These are phyloP conservation scores for Erpornis zantholeuca DNA, from an alignment of 2,113 vertebrate species.

Conservation along the genomic window DNA sequence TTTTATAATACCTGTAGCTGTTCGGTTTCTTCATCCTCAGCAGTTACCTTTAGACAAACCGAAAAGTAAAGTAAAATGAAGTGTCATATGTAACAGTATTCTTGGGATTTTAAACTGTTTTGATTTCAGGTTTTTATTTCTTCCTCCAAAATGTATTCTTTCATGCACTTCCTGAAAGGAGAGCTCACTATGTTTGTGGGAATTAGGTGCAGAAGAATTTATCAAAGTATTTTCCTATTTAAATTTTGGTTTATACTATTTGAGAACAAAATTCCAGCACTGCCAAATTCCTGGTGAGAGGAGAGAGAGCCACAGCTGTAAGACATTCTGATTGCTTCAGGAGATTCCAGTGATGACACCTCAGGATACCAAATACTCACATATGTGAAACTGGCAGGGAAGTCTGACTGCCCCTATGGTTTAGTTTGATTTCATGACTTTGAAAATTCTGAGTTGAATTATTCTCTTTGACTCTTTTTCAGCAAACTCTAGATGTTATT, in stretches of 20 bases:
- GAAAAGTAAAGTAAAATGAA: not conserved
- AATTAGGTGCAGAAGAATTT: not conserved
- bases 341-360: not conserved
- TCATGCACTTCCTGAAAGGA: not conserved
- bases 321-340: not conserved
- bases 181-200: not conserved
- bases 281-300: not conserved
- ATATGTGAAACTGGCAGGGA: not conserved
- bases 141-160: not conserved
- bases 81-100: not conserved
- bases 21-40: not conserved
- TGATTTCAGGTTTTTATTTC: constrained; percentile 10
- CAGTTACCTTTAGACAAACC: not conserved
- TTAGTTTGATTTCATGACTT: not conserved
- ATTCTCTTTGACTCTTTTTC: not conserved
- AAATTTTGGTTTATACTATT: not conserved
- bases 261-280: not conserved
- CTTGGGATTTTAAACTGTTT: not conserved
- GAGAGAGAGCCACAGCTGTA: not conserved
- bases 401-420: not conserved
- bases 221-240: not conserved
- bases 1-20: not conserved
- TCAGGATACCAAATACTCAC: not conserved
- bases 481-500: not conserved
- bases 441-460: not conserved